phyloP scores from a whole-genome alignment of 2,797 vertebrate species.

The Acanthurus leucopareius region DNA sequence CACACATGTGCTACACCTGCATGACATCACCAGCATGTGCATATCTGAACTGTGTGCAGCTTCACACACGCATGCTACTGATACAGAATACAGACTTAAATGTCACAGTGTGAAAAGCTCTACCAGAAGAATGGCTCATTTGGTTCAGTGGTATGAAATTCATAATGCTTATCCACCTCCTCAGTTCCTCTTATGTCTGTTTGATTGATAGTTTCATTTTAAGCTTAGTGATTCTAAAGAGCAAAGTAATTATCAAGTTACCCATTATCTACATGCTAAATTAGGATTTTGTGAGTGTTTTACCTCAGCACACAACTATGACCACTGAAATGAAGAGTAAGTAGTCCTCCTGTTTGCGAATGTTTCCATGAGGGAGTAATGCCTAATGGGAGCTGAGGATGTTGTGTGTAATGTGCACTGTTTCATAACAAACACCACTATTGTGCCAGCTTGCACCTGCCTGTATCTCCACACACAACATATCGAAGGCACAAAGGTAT shows the following conservation, averaged over 20 bases:
- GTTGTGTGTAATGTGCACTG: constrained; percentile 11
- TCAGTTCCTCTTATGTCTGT: neutral
- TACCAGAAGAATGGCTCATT: neutral
- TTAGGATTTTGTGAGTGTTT: constrained; percentile 5
- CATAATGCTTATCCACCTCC: neutral
- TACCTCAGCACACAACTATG: constrained; percentile 6
- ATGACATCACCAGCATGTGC: neutral
- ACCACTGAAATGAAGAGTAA: constrained; percentile 19
- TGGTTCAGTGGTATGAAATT: constrained; percentile 6
- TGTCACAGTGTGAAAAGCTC: constrained; percentile 22
- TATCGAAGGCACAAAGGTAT: constrained; percentile 7
- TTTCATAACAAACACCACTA: constrained; percentile 64
- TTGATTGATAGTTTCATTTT: neutral
- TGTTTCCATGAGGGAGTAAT: constrained; percentile 6
- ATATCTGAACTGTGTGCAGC: constrained; percentile 9
- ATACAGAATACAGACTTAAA: constrained; percentile 19
- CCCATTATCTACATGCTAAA: neutral
- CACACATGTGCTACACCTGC: constrained; percentile 15
- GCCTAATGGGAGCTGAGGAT: constrained; percentile 12
- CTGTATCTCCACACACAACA: constrained; percentile 31
- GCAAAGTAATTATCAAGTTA: constrained; percentile 7
- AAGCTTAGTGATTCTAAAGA: neutral
- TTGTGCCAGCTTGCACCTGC: constrained; percentile 40
- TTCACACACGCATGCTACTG: constrained; percentile 6
- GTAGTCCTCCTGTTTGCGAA: constrained; percentile 13